These are phyloP conservation scores for Endotricha flammealis DNA, from an alignment of 2,888 invertebrate species.

Conservation along the genomic window DNA sequence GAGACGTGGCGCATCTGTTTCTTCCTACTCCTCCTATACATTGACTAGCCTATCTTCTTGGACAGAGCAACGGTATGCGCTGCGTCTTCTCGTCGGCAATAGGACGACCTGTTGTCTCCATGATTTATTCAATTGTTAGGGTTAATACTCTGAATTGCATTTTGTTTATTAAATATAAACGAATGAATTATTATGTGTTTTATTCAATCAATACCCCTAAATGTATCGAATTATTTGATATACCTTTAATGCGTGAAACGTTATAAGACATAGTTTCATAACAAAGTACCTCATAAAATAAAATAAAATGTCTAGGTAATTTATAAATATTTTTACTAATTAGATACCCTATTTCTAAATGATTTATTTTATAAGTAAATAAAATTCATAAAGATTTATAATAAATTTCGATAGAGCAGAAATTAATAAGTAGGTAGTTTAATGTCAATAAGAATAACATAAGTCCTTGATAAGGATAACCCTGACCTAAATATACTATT, in stretches of 20 bases:
- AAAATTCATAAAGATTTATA: too few relatives aligned
- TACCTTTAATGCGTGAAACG: too few relatives aligned
- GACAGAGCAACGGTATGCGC: slow-evolving; percentile 26
- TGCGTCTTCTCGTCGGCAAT: slow-evolving; percentile 46
- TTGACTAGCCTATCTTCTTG: slow-evolving; percentile 11
- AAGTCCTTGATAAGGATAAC: slow-evolving; percentile 29
- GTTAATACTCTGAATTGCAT: slow-evolving; percentile 78
- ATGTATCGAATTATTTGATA: too few relatives aligned
- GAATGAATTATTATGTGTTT: slow-evolving; percentile 56
- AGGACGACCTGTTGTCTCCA: slow-evolving; percentile 58
- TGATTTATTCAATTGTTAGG: slow-evolving; percentile 76
- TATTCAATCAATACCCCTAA: slow-evolving; percentile 27
- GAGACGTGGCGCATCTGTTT: slow-evolving; percentile 37
- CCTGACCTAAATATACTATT: slow-evolving; percentile 61
- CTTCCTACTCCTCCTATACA: slow-evolving; percentile 4
- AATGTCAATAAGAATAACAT: too few relatives aligned
- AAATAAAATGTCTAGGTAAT: too few relatives aligned
- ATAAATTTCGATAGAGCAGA: too few relatives aligned
- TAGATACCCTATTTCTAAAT: neutral
- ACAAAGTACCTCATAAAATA: too few relatives aligned
- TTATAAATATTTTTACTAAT: too few relatives aligned
- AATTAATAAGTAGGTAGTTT: too few relatives aligned
- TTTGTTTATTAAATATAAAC: slow-evolving; percentile 80
- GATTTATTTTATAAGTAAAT: too few relatives aligned
- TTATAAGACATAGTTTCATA: too few relatives aligned